Evolutionary conservation across 2,113 vertebrate species (phyloP).

Genomic region (Oncorhynchus kisutch): DNA sequence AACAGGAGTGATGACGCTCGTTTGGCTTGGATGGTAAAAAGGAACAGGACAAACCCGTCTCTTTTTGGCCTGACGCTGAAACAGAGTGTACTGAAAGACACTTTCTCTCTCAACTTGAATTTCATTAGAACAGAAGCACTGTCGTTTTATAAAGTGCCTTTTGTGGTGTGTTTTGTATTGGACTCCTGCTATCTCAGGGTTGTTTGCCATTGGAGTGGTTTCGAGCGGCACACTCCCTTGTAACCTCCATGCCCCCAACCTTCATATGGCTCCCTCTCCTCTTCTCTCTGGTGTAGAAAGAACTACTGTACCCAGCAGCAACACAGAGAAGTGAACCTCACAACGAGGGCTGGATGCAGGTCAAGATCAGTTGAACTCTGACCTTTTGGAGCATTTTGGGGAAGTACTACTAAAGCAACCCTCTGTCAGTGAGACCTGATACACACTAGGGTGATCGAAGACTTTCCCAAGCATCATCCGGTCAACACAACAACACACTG

Average conservation of each 20-base stretch:
- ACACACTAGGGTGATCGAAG: constrained; percentile 13
- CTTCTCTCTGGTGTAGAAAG: constrained; percentile 38
- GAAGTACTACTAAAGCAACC: constrained; percentile 4
- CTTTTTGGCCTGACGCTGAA: constrained; percentile 65
- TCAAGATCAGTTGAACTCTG: constrained; percentile 33
- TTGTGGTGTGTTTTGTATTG: constrained; percentile 88
- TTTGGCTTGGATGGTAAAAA: constrained; percentile 57
- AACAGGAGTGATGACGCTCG: constrained; percentile 66
- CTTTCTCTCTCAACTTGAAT: constrained; percentile 90
- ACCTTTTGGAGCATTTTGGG: neutral
- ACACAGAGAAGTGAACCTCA: constrained; percentile 45
- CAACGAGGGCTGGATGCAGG: constrained; percentile 41
- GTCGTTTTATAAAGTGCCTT: constrained; percentile 93
- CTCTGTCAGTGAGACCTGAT: constrained; percentile 44
- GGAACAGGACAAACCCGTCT: constrained; percentile 46
- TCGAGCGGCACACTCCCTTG: constrained; percentile 47
- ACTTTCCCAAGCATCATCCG: constrained; percentile 47
- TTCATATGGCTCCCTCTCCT: constrained; percentile 47
- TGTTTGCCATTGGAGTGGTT: constrained; percentile 75
- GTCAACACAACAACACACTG: constrained; percentile 38
- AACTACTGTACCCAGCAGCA: constrained; percentile 50
- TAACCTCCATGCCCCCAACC: constrained; percentile 26
- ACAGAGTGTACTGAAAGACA: constrained; percentile 70
- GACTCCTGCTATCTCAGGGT: constrained; percentile 98
- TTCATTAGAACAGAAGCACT: constrained; percentile 95